These are phyloP conservation scores for Cassiopea xamachana DNA, from an alignment of 30 jellyfish, hydroid and myxozoan species.

Conservation along the genomic window DNA sequence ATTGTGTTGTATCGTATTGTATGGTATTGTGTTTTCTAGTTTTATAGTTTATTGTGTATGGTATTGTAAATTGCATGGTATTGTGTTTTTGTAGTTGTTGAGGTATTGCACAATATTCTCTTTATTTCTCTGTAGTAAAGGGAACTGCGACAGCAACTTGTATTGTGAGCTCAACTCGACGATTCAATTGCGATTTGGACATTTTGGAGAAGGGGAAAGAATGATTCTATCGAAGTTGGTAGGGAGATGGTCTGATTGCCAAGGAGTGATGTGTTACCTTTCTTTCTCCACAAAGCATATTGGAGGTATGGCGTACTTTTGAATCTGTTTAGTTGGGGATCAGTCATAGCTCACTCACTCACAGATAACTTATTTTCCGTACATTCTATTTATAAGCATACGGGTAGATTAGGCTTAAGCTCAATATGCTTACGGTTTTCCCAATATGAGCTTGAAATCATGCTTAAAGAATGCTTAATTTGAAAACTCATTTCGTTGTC, in stretches of 20 bases:
- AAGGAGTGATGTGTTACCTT: constrained; percentile 11
- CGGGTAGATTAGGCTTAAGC: too few species aligned
- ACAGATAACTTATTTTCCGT: too few species aligned
- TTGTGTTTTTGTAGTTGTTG: background rate
- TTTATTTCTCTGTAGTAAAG: background rate
- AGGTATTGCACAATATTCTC: background rate
- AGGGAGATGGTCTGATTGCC: constrained; percentile 32
- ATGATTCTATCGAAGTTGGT: constrained; percentile 1
- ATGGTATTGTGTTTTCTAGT: too few species aligned
- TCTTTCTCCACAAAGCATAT: background rate
- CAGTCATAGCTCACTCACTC: too few species aligned
- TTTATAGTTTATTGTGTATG: too few species aligned
- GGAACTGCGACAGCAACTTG: background rate
- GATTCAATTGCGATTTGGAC: constrained; percentile 6
- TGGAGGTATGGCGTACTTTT: constrained; percentile 6
- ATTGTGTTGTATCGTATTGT: too few species aligned
- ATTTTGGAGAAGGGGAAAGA: constrained; percentile 19
- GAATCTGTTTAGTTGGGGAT: background rate
- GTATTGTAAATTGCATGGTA: too few species aligned
- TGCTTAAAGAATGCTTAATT: too few species aligned
- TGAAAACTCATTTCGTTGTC: too few species aligned
- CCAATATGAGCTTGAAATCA: too few species aligned
- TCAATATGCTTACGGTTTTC: too few species aligned
- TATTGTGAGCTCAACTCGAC: background rate
- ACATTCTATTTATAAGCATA: too few species aligned